Conservation (phyloP, 1,140 invertebrate species). For the Rhagoletis zephyria region DNA sequence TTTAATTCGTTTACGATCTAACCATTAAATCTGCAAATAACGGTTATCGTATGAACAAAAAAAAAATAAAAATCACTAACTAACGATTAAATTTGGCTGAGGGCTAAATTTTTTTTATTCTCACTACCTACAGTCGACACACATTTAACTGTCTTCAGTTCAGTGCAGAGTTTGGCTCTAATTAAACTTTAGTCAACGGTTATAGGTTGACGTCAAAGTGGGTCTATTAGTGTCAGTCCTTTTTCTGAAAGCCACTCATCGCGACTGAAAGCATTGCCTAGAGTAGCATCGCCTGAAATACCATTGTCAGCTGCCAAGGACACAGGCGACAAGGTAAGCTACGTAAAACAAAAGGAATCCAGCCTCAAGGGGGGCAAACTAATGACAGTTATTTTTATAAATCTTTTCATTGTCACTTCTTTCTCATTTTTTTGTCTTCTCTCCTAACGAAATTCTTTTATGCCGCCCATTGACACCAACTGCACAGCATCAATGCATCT, state of each 20-base stretch:
- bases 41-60: too few species aligned
- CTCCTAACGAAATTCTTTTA: background rate
- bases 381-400: background rate
- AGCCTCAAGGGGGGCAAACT: background rate
- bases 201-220: background rate
- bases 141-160: background rate
- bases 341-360: background rate
- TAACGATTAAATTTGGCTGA: too few species aligned
- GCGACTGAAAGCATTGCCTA: background rate
- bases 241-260: background rate
- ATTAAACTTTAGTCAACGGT: background rate
- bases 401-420: background rate
- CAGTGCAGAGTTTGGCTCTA: background rate
- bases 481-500: background rate
- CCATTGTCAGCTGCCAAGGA: background rate
- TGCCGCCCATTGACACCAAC: conserved; percentile 11
- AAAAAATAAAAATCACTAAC: too few species aligned
- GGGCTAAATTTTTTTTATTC: too few species aligned
- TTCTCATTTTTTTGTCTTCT: background rate
- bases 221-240: background rate
- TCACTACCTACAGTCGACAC: background rate
- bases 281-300: background rate
- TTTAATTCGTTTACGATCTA: too few species aligned
- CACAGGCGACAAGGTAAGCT: background rate
- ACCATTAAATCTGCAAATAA: too few species aligned